Percentiles rank a stretch among this genome's conserved stretches.
Conservation (phyloP, 2,113 vertebrate genomes). For the Eurypyga helias region DNA sequence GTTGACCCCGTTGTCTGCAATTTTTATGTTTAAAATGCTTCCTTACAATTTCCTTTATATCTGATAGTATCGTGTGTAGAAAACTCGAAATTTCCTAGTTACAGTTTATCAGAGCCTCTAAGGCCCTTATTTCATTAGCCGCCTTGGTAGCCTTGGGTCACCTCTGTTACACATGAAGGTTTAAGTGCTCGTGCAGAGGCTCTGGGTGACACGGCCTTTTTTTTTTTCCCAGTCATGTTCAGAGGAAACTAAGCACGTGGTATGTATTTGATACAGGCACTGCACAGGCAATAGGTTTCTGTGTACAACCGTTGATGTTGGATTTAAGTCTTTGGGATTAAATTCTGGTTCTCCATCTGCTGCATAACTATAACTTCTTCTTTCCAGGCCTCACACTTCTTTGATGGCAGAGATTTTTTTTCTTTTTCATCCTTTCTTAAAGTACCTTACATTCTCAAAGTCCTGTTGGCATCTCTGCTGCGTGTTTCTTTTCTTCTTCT, state of each 20-base stretch:
- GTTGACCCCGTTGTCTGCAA: not conserved
- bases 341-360: not conserved
- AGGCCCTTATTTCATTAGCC: not conserved
- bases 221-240: not conserved
- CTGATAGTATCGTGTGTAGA: not conserved
- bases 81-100: not conserved
- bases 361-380: not conserved
- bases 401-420: not conserved
- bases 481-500: not conserved
- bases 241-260: not conserved
- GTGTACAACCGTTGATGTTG: not conserved
- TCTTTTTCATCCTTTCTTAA: not conserved
- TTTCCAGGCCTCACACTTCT: not conserved
- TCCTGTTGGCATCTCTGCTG: not conserved
- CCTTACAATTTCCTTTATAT: not conserved
- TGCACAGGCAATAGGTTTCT: not conserved
- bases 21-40: not conserved
- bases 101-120: not conserved
- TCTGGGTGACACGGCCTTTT: not conserved
- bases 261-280: not conserved
- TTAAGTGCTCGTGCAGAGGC: not conserved
- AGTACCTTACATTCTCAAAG: not conserved
- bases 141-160: not conserved
- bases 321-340: not conserved
- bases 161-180: not conserved